Conservation (phyloP, 2,797 vertebrate species). For the Oryzias sinensis region DNA sequence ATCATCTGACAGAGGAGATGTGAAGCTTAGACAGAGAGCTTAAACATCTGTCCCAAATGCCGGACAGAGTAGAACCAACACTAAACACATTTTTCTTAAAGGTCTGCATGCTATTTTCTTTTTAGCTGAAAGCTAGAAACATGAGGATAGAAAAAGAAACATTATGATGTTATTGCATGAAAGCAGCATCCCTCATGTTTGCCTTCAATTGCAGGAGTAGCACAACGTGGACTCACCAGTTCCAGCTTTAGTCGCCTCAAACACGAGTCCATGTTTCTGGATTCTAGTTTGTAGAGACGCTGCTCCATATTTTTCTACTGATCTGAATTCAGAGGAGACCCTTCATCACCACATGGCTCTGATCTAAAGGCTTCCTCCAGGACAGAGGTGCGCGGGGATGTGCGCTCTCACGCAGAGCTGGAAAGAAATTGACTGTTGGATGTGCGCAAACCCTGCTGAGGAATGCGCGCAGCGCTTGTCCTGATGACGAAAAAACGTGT, state of each 20-base stretch:
- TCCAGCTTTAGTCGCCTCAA: constrained; percentile 78
- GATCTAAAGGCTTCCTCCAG: constrained; percentile 1
- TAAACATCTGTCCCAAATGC: constrained; percentile 69
- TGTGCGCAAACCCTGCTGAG: constrained; percentile 48
- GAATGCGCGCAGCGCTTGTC: constrained; percentile 57
- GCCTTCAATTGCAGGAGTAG: neutral
- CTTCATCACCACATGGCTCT: constrained; percentile 41
- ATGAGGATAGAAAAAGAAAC: no score
- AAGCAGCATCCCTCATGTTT: neutral
- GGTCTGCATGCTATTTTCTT: no score
- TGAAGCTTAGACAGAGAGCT: constrained; percentile 43
- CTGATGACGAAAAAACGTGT: constrained; percentile 47
- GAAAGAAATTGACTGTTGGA: neutral
- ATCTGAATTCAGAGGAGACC: constrained; percentile 35
- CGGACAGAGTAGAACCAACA: constrained; percentile 10
- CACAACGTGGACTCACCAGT: constrained; percentile 67
- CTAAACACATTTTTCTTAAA: no score
- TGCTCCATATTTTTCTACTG: constrained; percentile 53
- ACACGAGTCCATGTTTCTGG: constrained; percentile 78
- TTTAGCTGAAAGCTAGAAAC: no score
- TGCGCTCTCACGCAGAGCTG: constrained; percentile 1
- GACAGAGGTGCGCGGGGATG: constrained; percentile 1
- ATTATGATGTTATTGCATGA: neutral
- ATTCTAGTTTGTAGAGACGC: constrained; percentile 59
- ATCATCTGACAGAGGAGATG: constrained; percentile 11